Conservation (phyloP, 2,113 vertebrate genomes). For the Poicephalus meyeri region DNA sequence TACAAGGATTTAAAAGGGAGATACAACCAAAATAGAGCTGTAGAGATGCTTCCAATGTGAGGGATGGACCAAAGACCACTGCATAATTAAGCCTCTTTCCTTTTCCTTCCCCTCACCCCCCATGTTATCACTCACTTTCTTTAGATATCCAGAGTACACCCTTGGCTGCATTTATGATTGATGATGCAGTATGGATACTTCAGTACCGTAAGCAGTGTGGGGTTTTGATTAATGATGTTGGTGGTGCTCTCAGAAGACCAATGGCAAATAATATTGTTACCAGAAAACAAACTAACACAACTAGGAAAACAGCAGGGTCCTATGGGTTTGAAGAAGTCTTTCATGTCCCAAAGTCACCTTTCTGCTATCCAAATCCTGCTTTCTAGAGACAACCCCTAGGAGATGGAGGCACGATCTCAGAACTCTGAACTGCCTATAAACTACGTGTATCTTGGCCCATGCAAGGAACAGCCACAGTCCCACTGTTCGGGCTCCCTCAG, state of each 20-base stretch:
- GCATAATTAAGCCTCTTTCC: slow-evolving; percentile 72
- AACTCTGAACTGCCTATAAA: background rate
- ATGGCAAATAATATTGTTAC: slow-evolving; percentile 76
- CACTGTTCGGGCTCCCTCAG: background rate
- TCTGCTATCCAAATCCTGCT: background rate
- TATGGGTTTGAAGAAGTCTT: background rate
- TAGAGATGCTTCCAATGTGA: slow-evolving; percentile 75
- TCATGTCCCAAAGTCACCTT: background rate
- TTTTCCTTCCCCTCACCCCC: slow-evolving; percentile 64
- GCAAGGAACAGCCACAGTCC: background rate
- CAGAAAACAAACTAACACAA: slow-evolving; percentile 66
- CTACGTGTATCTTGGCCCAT: background rate
- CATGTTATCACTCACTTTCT: slow-evolving; percentile 65
- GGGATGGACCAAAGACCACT: slow-evolving; percentile 75
- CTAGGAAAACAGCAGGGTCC: slow-evolving; percentile 24
- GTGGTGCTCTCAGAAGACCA: slow-evolving; percentile 77
- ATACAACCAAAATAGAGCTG: slow-evolving; percentile 70
- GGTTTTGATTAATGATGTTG: slow-evolving; percentile 82
- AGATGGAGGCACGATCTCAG: background rate
- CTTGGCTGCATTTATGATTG: slow-evolving; percentile 81
- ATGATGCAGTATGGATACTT: slow-evolving; percentile 78
- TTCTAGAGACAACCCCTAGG: background rate
- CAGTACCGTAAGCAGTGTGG: slow-evolving; percentile 67
- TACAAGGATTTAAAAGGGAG: slow-evolving; percentile 78
- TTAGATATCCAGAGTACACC: slow-evolving; percentile 70